Conservation (phyloP, 1,140 invertebrate genomes). For the Archegozetes longisetosus region DNA sequence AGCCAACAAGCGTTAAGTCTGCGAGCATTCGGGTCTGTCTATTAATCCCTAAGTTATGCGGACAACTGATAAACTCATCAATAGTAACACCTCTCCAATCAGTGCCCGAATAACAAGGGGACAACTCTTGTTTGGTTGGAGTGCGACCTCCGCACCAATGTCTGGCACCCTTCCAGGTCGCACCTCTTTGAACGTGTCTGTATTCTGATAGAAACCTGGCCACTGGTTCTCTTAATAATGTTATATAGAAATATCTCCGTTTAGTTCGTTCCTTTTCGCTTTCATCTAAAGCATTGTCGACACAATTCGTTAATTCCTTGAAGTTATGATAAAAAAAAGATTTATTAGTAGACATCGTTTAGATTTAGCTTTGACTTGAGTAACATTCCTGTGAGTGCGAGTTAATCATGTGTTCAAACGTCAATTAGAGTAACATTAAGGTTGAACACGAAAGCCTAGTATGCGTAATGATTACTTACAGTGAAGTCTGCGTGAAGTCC, state of each 20-base stretch:
- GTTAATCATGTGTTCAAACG: slow-evolving; percentile 27
- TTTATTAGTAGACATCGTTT: not conserved
- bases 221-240: slow-evolving; percentile 79
- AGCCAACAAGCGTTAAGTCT: slow-evolving; percentile 79
- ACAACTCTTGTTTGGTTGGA: slow-evolving; percentile 46
- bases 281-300: slow-evolving; percentile 67
- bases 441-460: not conserved
- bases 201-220: slow-evolving; percentile 80
- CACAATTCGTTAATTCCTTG: slow-evolving; percentile 66
- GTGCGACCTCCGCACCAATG: slow-evolving; percentile 71
- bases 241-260: slow-evolving; percentile 80
- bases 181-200: slow-evolving; percentile 84
- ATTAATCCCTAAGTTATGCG: slow-evolving; percentile 83
- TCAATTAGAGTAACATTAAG: slow-evolving; percentile 30
- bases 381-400: slow-evolving; percentile 18
- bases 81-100: slow-evolving; percentile 42
- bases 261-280: slow-evolving; percentile 41
- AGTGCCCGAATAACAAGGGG: slow-evolving; percentile 37
- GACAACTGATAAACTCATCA: slow-evolving; percentile 73
- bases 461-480: not conserved
- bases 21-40: slow-evolving; percentile 94
- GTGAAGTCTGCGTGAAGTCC: slow-evolving; percentile 97
- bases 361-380: not conserved
- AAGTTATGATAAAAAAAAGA: not conserved
- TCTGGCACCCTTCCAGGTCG: slow-evolving; percentile 75